A percentile compares a stretch with the other conserved stretches of the same genome.
These are phyloP conservation scores for Carettochelys insculpta DNA, from an alignment of 2,113 vertebrate species.

Conservation along the genomic window DNA sequence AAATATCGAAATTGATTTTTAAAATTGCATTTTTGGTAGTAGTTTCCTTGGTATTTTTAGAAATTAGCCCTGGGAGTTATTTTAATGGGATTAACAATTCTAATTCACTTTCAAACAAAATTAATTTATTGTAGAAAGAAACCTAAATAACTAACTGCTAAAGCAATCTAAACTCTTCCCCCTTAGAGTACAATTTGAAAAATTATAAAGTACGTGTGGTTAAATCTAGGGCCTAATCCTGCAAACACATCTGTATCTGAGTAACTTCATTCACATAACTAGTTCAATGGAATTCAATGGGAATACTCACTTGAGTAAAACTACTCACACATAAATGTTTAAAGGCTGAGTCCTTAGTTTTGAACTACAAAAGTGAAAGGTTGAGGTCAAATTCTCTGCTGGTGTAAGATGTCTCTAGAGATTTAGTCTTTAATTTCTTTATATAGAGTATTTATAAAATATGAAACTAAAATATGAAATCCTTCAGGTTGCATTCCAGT, in stretches of 20 bases:
- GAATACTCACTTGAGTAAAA: background rate
- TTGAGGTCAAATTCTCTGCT: background rate
- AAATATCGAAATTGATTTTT: background rate
- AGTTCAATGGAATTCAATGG: background rate
- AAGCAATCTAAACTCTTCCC: background rate
- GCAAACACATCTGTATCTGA: background rate
- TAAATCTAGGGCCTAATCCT: background rate
- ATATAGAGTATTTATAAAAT: background rate
- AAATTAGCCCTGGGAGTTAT: background rate
- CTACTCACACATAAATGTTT: background rate
- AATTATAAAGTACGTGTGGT: background rate
- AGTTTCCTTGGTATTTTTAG: background rate
- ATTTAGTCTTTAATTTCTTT: background rate
- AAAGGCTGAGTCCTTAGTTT: background rate
- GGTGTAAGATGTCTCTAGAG: background rate
- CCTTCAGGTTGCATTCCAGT: background rate
- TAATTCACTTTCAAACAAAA: background rate
- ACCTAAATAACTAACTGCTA: fast-evolving
- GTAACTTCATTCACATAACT: background rate
- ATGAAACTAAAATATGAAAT: background rate
- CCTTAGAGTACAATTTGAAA: background rate
- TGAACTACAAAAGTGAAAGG: background rate
- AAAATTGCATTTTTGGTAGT: background rate
- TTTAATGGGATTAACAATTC: background rate
- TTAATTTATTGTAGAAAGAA: background rate